Evolutionary conservation across 2,113 vertebrate genomes (phyloP), one percentile per base, ranked within the genome.

Genomic region (Zosterops lateralis): DNA sequence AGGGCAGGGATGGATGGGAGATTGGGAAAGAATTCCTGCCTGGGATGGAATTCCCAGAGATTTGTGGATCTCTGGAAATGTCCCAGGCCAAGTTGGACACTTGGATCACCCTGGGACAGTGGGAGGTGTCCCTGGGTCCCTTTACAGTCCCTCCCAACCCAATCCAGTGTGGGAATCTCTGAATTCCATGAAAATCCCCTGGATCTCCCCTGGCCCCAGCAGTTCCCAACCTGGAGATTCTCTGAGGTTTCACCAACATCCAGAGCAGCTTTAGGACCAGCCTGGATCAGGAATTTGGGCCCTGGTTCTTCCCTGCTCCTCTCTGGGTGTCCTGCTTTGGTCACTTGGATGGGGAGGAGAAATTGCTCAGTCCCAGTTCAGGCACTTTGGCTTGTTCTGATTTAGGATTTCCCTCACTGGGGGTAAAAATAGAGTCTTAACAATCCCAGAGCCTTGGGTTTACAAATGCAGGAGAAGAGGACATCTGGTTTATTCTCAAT

Each of bases 281-380:
- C 2, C 56, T 11, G 25, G 8, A 31, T 1, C 1, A 7, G 1
- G 7, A n/a, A 6, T 47, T 20, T 32, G 14, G n/a, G n/a, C 2
- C 14, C 61, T 3, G 6, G 28, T 47, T 19, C 5, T 16, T 28
- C 38, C 44, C 67, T 24, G 13, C 5, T 24, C 26, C 40, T 18
- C 51, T 0, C 54, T 58, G n/a, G 15, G 0, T 25, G 1, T 9
- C 47, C 71, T 15, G 7, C 17, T 38, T 38, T 19, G 60, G 44
- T 47, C 12, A 2, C 13, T 34, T 1, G 25, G 48, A 1, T 58
- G 34, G 44, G 36, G 60, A 34, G 24, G 5, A 32, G 60, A 29
- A 5, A 3, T 15, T 40, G 32, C n/a, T 32, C 20, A 14, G 6
- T 29, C 9, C 26, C 74, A 31, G 42, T 21, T 44, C 22, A 4